Evolutionary conservation across 2,888 invertebrate species (phyloP).

Genomic region (Aphidius colemani): DNA sequence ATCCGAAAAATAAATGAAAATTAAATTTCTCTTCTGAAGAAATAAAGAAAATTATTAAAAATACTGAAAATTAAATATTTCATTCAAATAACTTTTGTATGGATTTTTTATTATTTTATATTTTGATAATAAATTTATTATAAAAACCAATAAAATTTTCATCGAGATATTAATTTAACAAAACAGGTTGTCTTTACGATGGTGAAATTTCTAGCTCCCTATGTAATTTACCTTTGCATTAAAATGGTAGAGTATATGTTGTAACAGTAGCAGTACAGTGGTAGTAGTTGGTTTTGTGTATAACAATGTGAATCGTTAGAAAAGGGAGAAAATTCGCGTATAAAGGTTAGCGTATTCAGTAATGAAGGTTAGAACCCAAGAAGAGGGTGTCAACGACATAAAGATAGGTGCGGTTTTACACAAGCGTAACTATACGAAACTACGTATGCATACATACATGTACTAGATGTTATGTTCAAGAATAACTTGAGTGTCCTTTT

Average conservation of each 20-base stretch:
- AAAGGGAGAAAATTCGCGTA: not conserved
- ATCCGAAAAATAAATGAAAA: no score
- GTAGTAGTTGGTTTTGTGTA: not conserved
- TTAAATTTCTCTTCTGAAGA: no score
- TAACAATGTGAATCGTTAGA: not conserved
- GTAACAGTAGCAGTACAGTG: not conserved
- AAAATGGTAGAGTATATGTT: not conserved
- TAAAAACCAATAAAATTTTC: constrained; percentile 23
- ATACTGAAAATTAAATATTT: no score
- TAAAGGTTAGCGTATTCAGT: not conserved
- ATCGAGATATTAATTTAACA: constrained; percentile 28
- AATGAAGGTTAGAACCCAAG: not conserved
- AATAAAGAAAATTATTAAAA: no score
- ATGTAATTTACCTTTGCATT: no score
- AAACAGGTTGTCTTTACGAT: constrained; percentile 4
- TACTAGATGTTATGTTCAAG: constrained; percentile 9
- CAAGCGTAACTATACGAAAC: not conserved
- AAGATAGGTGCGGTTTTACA: constrained; percentile 11
- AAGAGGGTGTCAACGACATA: not conserved
- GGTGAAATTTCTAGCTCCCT: not conserved
- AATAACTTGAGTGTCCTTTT: constrained; percentile 5
- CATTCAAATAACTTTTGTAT: no score
- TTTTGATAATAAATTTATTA: no score
- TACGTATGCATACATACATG: not conserved
- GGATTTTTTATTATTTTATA: no score